Conservation (phyloP, 1,140 invertebrate genomes). For the Heliconius himera region DNA sequence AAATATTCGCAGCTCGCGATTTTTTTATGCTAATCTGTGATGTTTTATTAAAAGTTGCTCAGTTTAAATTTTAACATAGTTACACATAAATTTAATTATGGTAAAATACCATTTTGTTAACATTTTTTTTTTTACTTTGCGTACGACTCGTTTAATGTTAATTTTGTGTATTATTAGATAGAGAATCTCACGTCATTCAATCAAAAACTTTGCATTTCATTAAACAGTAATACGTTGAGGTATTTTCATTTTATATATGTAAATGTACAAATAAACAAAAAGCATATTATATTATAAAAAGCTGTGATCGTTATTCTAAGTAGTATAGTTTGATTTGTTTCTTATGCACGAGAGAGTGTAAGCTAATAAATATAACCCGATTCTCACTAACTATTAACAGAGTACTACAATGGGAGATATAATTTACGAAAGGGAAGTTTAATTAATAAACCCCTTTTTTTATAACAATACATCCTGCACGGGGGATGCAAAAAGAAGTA, state of each 20-base stretch:
- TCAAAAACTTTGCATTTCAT: background rate
- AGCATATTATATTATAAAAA: conserved; percentile 44
- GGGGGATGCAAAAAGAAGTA: conserved; percentile 27
- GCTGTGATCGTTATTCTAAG: conserved; percentile 55
- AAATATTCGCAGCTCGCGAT: conserved; percentile 20
- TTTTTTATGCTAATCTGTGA: conserved; percentile 60
- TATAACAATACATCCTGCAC: background rate
- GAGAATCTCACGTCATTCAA: conserved; percentile 22
- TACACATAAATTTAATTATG: conserved; percentile 46
- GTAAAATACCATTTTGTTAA: conserved; percentile 23
- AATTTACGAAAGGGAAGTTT: conserved; percentile 1
- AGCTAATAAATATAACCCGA: conserved; percentile 1
- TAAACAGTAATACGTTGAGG: background rate
- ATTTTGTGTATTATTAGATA: conserved; percentile 17
- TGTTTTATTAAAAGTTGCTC: conserved; percentile 71
- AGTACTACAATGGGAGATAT: conserved; percentile 20
- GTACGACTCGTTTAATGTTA: conserved; percentile 17
- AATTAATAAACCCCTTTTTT: background rate
- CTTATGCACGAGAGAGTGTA: background rate
- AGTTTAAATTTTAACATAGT: conserved; percentile 72
- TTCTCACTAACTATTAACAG: conserved; percentile 26
- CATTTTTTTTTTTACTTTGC: conserved; percentile 21
- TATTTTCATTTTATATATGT: conserved; percentile 19
- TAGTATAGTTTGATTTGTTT: conserved; percentile 42
- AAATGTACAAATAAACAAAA: conserved; percentile 46